Conservation (phyloP, 2,888 invertebrate species). For the Callyntrura sp. region DNA sequence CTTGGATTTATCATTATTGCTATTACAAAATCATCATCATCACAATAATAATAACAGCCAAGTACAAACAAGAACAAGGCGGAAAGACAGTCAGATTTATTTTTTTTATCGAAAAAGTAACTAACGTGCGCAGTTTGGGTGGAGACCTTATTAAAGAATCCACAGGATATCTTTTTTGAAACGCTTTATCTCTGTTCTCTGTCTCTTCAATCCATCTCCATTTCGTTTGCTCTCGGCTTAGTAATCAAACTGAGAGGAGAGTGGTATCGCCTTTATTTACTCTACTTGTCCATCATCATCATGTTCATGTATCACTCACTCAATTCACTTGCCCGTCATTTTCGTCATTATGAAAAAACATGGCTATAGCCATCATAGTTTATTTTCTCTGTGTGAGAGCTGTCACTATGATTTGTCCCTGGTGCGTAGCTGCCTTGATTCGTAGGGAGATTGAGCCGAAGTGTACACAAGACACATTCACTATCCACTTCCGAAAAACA, state of each 20-base stretch:
- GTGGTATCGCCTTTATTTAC: slow-evolving; percentile 42
- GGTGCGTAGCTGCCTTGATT: slow-evolving; percentile 43
- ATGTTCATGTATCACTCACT: slow-evolving; percentile 24
- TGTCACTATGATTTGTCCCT: slow-evolving; percentile 61
- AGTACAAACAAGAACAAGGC: slow-evolving; percentile 42
- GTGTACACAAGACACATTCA: neutral
- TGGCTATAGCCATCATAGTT: slow-evolving; percentile 11
- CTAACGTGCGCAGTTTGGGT: slow-evolving; percentile 42
- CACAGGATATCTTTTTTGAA: slow-evolving; percentile 44
- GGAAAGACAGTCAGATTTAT: slow-evolving; percentile 9
- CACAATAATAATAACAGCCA: neutral
- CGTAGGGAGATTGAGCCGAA: neutral
- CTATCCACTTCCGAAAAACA: slow-evolving; percentile 7
- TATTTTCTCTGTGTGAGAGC: slow-evolving; percentile 68
- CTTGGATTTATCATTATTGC: neutral
- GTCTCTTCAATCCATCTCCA: neutral
- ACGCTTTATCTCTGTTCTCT: slow-evolving; percentile 42
- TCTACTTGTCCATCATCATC: slow-evolving; percentile 55
- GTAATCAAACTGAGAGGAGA: slow-evolving; percentile 35
- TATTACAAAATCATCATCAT: neutral
- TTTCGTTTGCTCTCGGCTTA: neutral
- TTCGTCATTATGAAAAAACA: slow-evolving; percentile 6
- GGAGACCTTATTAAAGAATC: slow-evolving; percentile 61
- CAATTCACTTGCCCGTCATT: neutral
- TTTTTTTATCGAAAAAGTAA: slow-evolving; percentile 5